Evolutionary conservation across 1,140 invertebrate species (phyloP).

Genomic region (Aphaenogaster rudis): DNA sequence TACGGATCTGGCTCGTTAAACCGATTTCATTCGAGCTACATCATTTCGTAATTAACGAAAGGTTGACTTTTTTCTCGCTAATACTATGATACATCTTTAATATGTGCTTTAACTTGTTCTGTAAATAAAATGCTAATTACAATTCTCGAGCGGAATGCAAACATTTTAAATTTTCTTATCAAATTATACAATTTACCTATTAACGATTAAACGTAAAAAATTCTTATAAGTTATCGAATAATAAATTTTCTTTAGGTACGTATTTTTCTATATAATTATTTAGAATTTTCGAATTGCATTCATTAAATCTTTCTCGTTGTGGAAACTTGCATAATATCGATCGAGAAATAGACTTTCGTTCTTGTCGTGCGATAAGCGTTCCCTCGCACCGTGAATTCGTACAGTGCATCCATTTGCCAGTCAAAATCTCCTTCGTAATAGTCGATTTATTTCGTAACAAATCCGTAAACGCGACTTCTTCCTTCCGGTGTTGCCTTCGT

Average conservation of each 20-base stretch:
- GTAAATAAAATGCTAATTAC: slow-evolving; percentile 1
- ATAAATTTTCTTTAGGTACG: neutral
- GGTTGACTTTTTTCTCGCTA: neutral
- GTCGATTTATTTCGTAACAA: slow-evolving; percentile 56
- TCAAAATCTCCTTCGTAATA: slow-evolving; percentile 45
- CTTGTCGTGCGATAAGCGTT: slow-evolving; percentile 12
- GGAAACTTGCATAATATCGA: neutral
- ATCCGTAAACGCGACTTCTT: slow-evolving; percentile 58
- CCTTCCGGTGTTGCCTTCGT: slow-evolving; percentile 36
- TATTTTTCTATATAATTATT: neutral
- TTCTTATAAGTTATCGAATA: neutral
- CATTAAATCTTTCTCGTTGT: neutral
- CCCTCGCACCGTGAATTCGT: neutral
- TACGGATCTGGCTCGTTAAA: slow-evolving; percentile 54
- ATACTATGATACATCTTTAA: slow-evolving; percentile 40
- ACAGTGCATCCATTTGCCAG: slow-evolving; percentile 41
- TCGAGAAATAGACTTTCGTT: neutral
- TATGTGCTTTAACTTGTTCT: slow-evolving; percentile 10
- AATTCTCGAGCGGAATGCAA: neutral
- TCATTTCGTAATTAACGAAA: slow-evolving; percentile 51
- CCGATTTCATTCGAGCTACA: slow-evolving; percentile 54
- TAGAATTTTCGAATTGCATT: neutral
- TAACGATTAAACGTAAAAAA: neutral
- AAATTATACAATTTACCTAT: neutral
- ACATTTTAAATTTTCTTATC: slow-evolving; percentile 8